Conservation (phyloP, 2,797 vertebrate species). For the Pseudochirops cupreus region DNA sequence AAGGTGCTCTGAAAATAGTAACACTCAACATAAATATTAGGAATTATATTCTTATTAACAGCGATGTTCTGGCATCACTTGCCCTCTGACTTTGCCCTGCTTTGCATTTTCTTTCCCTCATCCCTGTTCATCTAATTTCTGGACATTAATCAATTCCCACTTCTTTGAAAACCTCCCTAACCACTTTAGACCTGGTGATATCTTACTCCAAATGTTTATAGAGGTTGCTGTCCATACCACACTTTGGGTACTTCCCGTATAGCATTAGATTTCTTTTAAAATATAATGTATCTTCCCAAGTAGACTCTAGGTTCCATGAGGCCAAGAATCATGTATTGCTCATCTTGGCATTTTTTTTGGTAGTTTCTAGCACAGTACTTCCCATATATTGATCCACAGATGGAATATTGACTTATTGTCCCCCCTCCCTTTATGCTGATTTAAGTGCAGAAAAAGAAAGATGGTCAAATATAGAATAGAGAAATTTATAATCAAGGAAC, state of each 20-base stretch:
- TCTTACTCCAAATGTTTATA: background rate
- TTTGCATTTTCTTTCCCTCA: background rate
- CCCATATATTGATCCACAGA: background rate
- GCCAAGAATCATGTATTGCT: background rate
- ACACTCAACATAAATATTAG: background rate
- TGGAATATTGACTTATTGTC: background rate
- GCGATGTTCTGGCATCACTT: background rate
- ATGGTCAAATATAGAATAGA: background rate
- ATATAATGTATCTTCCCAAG: background rate
- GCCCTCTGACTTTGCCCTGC: background rate
- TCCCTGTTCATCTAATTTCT: background rate
- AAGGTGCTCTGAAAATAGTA: background rate
- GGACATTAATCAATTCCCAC: background rate
- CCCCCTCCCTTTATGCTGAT: background rate
- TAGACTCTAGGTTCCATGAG: background rate
- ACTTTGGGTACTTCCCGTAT: background rate
- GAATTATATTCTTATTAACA: background rate
- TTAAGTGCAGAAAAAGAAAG: background rate
- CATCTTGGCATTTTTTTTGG: background rate
- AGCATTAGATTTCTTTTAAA: background rate
- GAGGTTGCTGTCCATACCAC: background rate
- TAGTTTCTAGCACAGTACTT: background rate
- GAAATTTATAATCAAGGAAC: background rate
- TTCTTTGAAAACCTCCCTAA: background rate
- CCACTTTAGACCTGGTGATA: background rate